phyloP scores from a whole-genome alignment of 2,888 invertebrate species.

The Herminia tarsipennalis region DNA sequence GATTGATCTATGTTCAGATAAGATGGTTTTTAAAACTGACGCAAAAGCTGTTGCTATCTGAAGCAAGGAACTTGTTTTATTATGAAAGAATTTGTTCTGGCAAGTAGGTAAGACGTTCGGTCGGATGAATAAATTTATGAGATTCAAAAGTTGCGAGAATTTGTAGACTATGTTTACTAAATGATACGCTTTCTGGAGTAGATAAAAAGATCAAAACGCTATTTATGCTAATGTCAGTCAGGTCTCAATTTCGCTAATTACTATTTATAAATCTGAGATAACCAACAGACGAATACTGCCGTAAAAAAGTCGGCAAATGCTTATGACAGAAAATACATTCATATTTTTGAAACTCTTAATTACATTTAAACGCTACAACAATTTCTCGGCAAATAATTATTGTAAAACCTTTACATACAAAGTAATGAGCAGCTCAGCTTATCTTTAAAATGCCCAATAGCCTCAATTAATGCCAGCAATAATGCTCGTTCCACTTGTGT shows the following conservation, averaged over 20 bases:
- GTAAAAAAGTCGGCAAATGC: too few relatives aligned
- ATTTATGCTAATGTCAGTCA: constrained; percentile 1
- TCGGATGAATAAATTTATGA: too few relatives aligned
- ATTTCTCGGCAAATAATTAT: neutral
- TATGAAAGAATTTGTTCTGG: too few relatives aligned
- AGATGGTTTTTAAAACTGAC: too few relatives aligned
- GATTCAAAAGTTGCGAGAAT: neutral
- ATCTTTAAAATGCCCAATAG: constrained; percentile 48
- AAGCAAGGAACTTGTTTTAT: too few relatives aligned
- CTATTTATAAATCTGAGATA: constrained; percentile 8
- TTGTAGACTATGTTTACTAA: neutral
- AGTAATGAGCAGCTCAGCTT: constrained; percentile 56
- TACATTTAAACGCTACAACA: neutral
- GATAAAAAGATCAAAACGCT: neutral
- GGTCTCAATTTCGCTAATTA: neutral
- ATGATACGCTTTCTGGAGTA: constrained; percentile 4
- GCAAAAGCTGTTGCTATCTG: too few relatives aligned
- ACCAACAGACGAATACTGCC: neutral
- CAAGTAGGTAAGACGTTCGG: too few relatives aligned
- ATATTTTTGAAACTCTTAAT: neutral
- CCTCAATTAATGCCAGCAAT: constrained; percentile 70
- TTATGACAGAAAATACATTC: neutral
- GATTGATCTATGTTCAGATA: constrained; percentile 34
- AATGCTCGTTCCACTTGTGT: constrained; percentile 74
- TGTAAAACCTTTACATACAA: constrained; percentile 8